phyloP scores from a whole-genome alignment of 2,113 vertebrate species.

The Daubentonia madagascariensis region DNA sequence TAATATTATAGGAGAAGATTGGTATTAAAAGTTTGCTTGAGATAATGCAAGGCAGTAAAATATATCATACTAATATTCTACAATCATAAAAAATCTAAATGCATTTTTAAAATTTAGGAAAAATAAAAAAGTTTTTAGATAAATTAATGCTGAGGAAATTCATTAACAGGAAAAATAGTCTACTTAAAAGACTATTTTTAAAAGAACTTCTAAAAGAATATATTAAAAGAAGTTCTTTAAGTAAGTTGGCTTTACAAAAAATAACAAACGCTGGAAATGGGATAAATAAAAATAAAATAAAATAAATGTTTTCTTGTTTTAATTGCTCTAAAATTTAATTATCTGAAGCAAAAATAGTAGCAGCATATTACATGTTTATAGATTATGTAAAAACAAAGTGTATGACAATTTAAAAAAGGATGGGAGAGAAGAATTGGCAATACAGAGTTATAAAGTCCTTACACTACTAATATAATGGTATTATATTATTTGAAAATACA shows the following conservation, averaged over 20 bases:
- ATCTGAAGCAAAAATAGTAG: not conserved
- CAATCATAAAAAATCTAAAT: not conserved
- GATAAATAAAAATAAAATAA: not conserved
- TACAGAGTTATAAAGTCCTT: not conserved
- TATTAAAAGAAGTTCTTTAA: not conserved
- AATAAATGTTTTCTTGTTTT: not conserved
- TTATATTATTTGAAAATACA: not conserved
- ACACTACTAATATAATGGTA: not conserved
- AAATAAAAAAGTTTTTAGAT: not conserved
- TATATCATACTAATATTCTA: not conserved
- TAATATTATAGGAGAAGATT: not conserved
- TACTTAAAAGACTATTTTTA: not conserved
- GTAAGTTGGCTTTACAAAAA: not conserved
- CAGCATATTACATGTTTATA: not conserved
- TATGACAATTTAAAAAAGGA: not conserved
- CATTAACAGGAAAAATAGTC: not conserved
- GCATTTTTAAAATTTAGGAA: not conserved
- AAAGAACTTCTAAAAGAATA: not conserved
- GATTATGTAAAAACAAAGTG: not conserved
- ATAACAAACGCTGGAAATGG: not conserved
- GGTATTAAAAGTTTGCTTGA: not conserved
- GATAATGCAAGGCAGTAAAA: not conserved
- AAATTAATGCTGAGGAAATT: not conserved
- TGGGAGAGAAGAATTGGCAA: not conserved
- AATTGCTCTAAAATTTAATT: not conserved